Percentiles rank a stretch among this genome's conserved stretches.
Conservation (phyloP, 2,888 invertebrate genomes). For the Hypolimnas misippus region DNA sequence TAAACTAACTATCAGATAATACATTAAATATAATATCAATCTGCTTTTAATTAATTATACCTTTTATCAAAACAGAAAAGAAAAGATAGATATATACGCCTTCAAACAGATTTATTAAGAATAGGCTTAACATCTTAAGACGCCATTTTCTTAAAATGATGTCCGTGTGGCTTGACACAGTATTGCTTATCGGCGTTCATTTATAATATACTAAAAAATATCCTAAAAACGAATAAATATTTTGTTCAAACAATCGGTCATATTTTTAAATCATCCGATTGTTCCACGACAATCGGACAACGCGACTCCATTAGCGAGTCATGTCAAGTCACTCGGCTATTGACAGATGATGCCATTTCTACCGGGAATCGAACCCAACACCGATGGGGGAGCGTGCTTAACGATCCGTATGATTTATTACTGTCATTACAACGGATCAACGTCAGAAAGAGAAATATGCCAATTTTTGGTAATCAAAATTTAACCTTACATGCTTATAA, state of each 20-base stretch:
- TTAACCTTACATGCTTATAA: conserved; percentile 33
- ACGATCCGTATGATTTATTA: conserved; percentile 84
- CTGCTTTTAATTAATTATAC: too few species aligned
- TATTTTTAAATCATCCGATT: conserved; percentile 51
- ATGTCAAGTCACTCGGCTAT: conserved; percentile 79
- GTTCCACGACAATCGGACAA: conserved; percentile 65
- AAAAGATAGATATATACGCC: too few species aligned
- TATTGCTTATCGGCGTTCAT: too few species aligned
- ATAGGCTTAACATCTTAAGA: too few species aligned
- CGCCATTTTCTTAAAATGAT: too few species aligned
- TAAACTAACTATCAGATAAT: too few species aligned
- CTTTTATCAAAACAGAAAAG: too few species aligned
- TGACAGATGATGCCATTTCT: conserved; percentile 84
- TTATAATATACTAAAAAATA: too few species aligned
- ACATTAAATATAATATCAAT: too few species aligned
- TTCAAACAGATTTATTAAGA: too few species aligned
- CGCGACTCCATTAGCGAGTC: conserved; percentile 80
- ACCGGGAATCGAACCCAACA: conserved; percentile 79
- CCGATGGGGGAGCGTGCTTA: conserved; percentile 75
- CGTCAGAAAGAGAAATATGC: conserved; percentile 64
- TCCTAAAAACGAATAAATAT: background rate
- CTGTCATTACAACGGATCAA: conserved; percentile 73
- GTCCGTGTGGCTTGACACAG: too few species aligned
- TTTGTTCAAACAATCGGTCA: conserved; percentile 26
- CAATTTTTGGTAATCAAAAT: conserved; percentile 38